phyloP scores from a whole-genome alignment of 2,797 vertebrate species.

The Ateles fusciceps region DNA sequence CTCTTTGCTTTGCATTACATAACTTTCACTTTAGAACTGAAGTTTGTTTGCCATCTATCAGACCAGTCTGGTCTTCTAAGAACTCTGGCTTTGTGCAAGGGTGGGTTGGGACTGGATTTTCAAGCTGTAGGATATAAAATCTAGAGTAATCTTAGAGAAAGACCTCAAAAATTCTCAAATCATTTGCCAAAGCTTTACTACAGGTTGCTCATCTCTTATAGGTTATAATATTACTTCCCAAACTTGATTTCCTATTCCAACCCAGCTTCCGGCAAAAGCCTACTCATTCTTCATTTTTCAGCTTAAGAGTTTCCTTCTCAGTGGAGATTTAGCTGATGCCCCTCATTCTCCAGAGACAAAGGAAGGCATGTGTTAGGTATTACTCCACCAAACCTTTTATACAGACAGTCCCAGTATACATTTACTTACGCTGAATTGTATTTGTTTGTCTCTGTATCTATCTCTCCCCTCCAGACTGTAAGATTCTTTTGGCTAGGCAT shows the following conservation, averaged over 20 bases:
- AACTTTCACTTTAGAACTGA: conserved; percentile 10
- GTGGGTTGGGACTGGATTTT: not conserved
- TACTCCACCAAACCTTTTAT: not conserved
- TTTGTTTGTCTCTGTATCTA: not conserved
- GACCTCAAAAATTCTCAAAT: not conserved
- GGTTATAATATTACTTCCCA: not conserved
- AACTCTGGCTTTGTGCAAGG: not conserved
- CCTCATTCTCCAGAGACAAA: not conserved
- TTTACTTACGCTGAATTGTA: not conserved
- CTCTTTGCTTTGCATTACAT: not conserved
- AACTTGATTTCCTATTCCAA: not conserved
- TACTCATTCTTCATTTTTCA: not conserved
- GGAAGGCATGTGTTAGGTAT: not conserved
- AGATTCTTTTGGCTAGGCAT: not conserved
- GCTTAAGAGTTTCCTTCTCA: not conserved
- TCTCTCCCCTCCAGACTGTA: not conserved
- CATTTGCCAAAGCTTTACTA: not conserved
- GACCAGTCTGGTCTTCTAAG: not conserved
- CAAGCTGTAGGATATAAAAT: not conserved
- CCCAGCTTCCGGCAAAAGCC: not conserved
- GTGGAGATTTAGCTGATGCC: not conserved
- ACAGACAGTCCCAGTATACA: not conserved
- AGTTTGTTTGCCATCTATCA: not conserved
- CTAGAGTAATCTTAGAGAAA: not conserved
- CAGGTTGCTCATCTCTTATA: not conserved